phyloP scores from a whole-genome alignment of 2,113 vertebrate genomes.

The Saccopteryx leptura region DNA sequence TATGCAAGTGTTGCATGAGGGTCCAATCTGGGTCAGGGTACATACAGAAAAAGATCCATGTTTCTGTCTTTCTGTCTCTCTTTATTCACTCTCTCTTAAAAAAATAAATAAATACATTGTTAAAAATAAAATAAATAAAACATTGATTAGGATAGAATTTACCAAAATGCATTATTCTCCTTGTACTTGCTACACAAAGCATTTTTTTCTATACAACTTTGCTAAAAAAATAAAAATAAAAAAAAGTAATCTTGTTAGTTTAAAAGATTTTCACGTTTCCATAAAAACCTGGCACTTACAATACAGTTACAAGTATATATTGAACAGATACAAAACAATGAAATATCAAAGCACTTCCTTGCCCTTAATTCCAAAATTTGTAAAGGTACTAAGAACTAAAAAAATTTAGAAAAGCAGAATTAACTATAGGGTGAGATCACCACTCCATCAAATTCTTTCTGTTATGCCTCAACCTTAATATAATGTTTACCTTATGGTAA shows the following conservation, averaged over 20 bases:
- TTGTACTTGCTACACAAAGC: neutral
- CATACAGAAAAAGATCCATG: no score
- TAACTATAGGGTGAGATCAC: neutral
- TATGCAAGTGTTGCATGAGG: no score
- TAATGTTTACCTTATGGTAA: neutral
- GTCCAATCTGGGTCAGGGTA: no score
- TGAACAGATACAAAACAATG: neutral
- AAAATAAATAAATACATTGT: no score
- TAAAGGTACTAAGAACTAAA: neutral
- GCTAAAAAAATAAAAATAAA: neutral
- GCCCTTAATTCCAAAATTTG: neutral
- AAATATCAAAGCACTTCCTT: neutral
- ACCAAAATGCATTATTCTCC: neutral
- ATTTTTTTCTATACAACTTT: neutral
- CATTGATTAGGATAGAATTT: neutral
- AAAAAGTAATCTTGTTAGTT: neutral
- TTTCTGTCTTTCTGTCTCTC: no score
- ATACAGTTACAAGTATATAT: neutral
- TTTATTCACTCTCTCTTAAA: no score
- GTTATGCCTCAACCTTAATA: neutral
- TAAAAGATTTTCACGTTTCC: slow-evolving; percentile 30
- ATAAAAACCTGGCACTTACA: neutral
- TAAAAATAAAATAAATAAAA: neutral
- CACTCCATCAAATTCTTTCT: neutral
- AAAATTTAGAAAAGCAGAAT: neutral